These are phyloP conservation scores for Ditula angustiorana DNA, from an alignment of 2,888 invertebrate genomes.

Conservation along the genomic window DNA sequence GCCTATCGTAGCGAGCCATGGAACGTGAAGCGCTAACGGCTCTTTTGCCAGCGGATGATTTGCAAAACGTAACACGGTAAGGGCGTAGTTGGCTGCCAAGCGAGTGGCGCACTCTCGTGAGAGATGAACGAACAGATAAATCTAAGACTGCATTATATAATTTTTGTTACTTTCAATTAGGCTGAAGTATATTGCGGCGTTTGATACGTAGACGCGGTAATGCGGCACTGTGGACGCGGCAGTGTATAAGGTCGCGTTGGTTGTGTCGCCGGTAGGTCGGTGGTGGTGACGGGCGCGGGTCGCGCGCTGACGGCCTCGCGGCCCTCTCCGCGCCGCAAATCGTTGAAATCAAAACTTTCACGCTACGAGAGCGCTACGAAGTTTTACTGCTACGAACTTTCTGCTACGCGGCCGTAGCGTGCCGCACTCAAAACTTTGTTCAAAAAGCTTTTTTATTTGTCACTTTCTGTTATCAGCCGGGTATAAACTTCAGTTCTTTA, in stretches of 20 bases:
- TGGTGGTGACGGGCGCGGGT: conserved; percentile 64
- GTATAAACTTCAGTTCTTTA: conserved; percentile 70
- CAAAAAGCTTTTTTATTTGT: conserved; percentile 83
- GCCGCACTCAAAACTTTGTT: conserved; percentile 83
- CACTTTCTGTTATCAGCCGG: conserved; percentile 79
- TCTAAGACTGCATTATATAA: conserved; percentile 55
- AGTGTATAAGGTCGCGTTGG: conserved; percentile 48
- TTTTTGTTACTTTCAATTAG: conserved; percentile 12
- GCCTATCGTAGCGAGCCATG: conserved; percentile 65
- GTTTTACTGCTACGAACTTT: conserved; percentile 86
- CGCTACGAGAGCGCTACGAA: conserved; percentile 85
- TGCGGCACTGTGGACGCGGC: conserved; percentile 36
- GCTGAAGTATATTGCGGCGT: conserved; percentile 58
- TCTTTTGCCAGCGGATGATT: conserved; percentile 66
- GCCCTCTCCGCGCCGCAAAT: conserved; percentile 82
- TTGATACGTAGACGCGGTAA: not conserved
- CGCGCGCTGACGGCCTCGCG: conserved; percentile 79
- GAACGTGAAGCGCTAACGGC: conserved; percentile 60
- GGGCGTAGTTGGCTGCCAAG: conserved; percentile 74
- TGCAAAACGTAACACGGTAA: conserved; percentile 75
- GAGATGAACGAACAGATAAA: conserved; percentile 81
- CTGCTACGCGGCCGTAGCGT: conserved; percentile 83
- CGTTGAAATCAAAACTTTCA: conserved; percentile 86
- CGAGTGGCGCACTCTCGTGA: conserved; percentile 84
- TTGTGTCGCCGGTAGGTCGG: conserved; percentile 12